Conservation (phyloP, 1,140 invertebrate genomes). For the Zaprionus vittiger region DNA sequence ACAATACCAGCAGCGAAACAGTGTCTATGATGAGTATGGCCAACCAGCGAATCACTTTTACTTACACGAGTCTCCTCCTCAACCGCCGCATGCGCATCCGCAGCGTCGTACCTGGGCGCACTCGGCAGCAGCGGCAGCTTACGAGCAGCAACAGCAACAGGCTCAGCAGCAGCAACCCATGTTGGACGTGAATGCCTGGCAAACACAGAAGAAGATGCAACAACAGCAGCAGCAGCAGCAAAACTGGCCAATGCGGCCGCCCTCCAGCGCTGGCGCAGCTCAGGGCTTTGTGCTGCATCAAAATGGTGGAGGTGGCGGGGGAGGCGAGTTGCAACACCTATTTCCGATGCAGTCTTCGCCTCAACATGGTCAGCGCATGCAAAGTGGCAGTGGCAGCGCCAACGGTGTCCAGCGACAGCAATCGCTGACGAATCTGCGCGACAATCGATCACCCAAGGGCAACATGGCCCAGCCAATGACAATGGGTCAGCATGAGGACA, state of each 20-base stretch:
- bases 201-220: slow-evolving; percentile 69
- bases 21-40: slow-evolving; percentile 76
- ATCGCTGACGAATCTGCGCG: slow-evolving; percentile 76
- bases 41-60: slow-evolving; percentile 88
- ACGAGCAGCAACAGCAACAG: slow-evolving; percentile 69
- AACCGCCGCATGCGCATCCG: slow-evolving; percentile 85
- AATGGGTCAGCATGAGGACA: slow-evolving; percentile 69
- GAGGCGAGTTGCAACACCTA: slow-evolving; percentile 80
- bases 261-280: slow-evolving; percentile 58
- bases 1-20: slow-evolving; percentile 86
- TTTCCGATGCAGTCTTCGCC: slow-evolving; percentile 83
- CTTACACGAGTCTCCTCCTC: slow-evolving; percentile 87
- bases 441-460: slow-evolving; percentile 76
- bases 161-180: slow-evolving; percentile 65
- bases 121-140: slow-evolving; percentile 86
- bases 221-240: slow-evolving; percentile 61
- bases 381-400: slow-evolving; percentile 27
- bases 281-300: slow-evolving; percentile 82
- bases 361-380: slow-evolving; percentile 62
- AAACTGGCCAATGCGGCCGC: slow-evolving; percentile 66
- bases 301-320: slow-evolving; percentile 69
- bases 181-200: slow-evolving; percentile 80
- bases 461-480: slow-evolving; percentile 87
- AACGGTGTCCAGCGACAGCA: slow-evolving; percentile 82
- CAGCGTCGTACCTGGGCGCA: slow-evolving; percentile 90